A percentile compares a stretch with the other conserved stretches of the same genome.
These are phyloP conservation scores for Rhingia campestris DNA, from an alignment of 2,888 invertebrate species.

Conservation along the genomic window DNA sequence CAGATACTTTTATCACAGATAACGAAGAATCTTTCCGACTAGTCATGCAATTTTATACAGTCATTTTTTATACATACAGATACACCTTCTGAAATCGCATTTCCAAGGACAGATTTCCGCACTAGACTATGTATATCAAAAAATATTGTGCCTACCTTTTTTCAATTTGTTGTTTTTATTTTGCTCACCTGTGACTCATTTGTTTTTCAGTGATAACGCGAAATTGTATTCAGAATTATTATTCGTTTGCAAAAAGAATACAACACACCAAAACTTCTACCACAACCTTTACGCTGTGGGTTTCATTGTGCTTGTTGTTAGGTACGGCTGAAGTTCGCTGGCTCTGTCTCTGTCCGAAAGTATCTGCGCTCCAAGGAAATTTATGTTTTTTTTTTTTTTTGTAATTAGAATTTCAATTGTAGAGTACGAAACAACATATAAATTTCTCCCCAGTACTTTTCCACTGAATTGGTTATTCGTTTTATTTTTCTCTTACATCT, in stretches of 20 bases:
- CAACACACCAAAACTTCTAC: neutral
- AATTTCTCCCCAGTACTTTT: conserved; percentile 69
- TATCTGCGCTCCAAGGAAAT: conserved; percentile 53
- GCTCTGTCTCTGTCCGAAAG: conserved; percentile 4
- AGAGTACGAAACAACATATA: conserved; percentile 45
- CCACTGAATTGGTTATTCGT: conserved; percentile 34
- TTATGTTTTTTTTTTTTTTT: conserved; percentile 44
- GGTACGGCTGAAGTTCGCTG: neutral
- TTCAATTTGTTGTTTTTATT: neutral
- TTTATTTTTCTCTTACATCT: conserved; percentile 22
- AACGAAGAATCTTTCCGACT: too few species aligned
- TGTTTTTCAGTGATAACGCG: conserved; percentile 8
- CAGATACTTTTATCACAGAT: too few species aligned
- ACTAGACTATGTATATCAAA: neutral
- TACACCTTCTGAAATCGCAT: too few species aligned
- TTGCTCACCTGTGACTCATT: conserved; percentile 30
- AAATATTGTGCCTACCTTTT: neutral
- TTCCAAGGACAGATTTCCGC: too few species aligned
- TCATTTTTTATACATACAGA: too few species aligned
- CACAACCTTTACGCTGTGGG: neutral
- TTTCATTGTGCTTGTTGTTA: neutral
- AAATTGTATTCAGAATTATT: conserved; percentile 41
- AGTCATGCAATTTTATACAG: too few species aligned
- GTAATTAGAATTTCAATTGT: conserved; percentile 64
- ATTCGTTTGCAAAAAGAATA: conserved; percentile 5